phyloP scores from a whole-genome alignment of 2,888 invertebrate species.

The Meta bourneti region DNA sequence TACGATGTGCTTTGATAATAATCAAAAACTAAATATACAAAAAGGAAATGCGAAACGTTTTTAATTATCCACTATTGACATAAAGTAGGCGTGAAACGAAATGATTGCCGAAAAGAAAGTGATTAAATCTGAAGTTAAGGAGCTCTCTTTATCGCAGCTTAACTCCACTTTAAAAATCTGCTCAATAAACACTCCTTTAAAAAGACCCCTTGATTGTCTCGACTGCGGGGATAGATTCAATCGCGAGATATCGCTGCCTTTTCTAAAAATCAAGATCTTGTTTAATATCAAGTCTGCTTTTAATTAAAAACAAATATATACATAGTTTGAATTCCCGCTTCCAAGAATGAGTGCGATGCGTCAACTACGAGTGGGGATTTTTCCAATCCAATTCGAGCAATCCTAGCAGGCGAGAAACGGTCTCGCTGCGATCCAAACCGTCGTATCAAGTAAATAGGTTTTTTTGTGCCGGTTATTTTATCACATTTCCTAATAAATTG shows the following conservation, averaged over 20 bases:
- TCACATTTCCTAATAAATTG: too few relatives aligned
- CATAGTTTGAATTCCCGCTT: too few relatives aligned
- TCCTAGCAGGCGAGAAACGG: too few relatives aligned
- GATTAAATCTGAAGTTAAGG: conserved; percentile 8
- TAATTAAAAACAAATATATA: conserved; percentile 14
- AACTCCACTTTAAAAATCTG: not conserved
- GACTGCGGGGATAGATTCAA: not conserved
- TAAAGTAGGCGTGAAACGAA: conserved; percentile 4
- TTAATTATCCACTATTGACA: conserved; percentile 32
- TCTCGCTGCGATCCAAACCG: too few relatives aligned
- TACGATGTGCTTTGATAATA: too few relatives aligned
- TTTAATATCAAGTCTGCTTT: not conserved
- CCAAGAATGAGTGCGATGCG: too few relatives aligned
- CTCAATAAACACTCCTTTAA: not conserved
- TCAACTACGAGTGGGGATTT: too few relatives aligned
- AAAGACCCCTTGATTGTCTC: conserved; percentile 3
- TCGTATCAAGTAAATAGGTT: not conserved
- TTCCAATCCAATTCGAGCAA: too few relatives aligned
- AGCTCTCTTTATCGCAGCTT: not conserved
- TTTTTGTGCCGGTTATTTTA: not conserved
- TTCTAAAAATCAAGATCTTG: too few relatives aligned
- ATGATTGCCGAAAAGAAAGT: not conserved
- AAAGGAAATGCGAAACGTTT: not conserved
- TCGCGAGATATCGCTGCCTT: too few relatives aligned
- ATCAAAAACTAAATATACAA: too few relatives aligned